Evolutionary conservation across 2,113 vertebrate species (phyloP).

Genomic region (Microcebus ravelobensis): DNA sequence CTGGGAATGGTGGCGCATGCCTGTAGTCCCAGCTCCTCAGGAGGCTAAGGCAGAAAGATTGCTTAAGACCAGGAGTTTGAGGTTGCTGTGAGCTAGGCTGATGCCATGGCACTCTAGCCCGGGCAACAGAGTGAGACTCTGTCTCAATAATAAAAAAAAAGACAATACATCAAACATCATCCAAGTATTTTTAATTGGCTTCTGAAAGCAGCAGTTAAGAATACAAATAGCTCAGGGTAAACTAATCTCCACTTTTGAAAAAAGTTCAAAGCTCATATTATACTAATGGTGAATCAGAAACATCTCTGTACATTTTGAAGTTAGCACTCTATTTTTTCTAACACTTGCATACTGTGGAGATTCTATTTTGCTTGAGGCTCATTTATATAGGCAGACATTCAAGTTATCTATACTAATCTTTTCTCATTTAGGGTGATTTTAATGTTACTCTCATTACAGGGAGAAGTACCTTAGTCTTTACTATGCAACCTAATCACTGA

Average conservation of each 20-base stretch:
- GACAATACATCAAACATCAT: neutral
- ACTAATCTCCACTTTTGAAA: neutral
- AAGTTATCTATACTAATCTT: neutral
- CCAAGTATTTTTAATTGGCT: neutral
- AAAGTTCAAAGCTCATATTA: neutral
- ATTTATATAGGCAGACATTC: slow-evolving; percentile 14
- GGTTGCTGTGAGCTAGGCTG: no score
- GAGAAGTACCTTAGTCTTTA: neutral
- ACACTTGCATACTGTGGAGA: neutral
- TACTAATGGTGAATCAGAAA: neutral
- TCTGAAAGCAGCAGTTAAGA: neutral
- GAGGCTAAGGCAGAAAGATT: no score
- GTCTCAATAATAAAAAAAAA: no score
- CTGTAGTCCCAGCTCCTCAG: no score
- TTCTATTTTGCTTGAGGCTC: neutral
- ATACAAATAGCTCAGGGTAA: neutral
- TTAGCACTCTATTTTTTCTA: neutral
- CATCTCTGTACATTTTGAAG: neutral
- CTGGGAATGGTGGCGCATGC: no score
- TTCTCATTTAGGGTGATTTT: slow-evolving; percentile 24
- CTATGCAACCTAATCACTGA: slow-evolving; percentile 38
- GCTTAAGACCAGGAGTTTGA: no score
- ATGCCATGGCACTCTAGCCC: no score
- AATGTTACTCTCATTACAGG: neutral
- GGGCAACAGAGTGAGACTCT: no score